Evolutionary conservation across 37 sponge, comb jelly and placozoan species (phyloP), one percentile per base, ranked within the genome.

Genomic region (Geodia barretti): DNA sequence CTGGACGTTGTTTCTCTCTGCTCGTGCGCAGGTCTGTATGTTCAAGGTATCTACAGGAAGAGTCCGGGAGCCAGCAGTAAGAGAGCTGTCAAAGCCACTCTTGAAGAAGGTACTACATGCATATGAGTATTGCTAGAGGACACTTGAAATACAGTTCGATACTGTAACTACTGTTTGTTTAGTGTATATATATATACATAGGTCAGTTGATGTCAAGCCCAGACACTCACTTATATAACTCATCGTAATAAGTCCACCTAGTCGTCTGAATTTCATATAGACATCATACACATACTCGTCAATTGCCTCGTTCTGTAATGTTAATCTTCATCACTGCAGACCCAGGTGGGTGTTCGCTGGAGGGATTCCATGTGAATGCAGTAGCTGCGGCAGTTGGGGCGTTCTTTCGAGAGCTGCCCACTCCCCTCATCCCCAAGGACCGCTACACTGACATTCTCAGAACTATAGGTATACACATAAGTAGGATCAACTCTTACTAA

Each of bases 21-120:
- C n/a, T n/a, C n/a, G n/a, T n/a, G 24, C 60, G 23, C 76, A 93
- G 96, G 94, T 54, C 64, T 96, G 40, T 83, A 84, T n/a, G 83
- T 85, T 8, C 89, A 90, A 60, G 96, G 96, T 25, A 75, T 96
- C 2, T 96, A 96, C 76, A 61, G 96, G 39, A 93, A 90, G 73
- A 84, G 88, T 84, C 82, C 95, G 31, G 88, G 87, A 26, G 81
- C 81, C 36, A 81, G 88, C 41, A 94, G 91, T 60, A 88, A 91
- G 68, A 83, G 60, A 75, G 69, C 83, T 29, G 84, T 94, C 21
- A 84, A 81, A 35, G 75, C 72, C 30, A 88, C 95, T 17, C 73
- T 94, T 0, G 92, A 94, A 23, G 76, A 79, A 80, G 89, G 93
- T 92, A 47, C 3, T n/a, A 47, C 54, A 47, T 47, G 54, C 7